These are phyloP conservation scores for Panthera tigris DNA, from an alignment of 2,113 vertebrate genomes.

Conservation along the genomic window DNA sequence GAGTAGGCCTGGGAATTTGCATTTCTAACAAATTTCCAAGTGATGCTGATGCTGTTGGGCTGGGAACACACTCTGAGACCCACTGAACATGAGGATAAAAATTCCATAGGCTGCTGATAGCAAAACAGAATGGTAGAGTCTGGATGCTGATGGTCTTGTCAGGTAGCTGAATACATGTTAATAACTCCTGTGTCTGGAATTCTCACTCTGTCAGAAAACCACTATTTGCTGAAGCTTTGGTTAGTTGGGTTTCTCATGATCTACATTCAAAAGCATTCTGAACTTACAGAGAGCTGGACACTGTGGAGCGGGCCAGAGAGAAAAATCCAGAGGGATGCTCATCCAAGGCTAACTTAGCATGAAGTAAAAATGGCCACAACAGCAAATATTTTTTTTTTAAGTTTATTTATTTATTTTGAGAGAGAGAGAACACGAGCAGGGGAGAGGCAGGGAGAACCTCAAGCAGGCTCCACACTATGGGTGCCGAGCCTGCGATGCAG, in stretches of 20 bases:
- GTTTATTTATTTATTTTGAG: no score
- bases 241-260: neutral
- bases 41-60: neutral
- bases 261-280: neutral
- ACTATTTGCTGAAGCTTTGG: neutral
- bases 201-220: conserved; percentile 3
- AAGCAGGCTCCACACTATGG: no score
- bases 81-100: neutral
- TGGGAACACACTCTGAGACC: neutral
- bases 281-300: neutral
- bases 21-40: neutral
- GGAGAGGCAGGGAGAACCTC: no score
- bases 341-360: neutral
- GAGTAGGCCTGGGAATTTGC: neutral
- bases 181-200: neutral
- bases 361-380: neutral
- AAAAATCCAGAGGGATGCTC: neutral
- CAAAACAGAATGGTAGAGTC: neutral
- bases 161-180: neutral
- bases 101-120: neutral
- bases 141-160: neutral
- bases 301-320: neutral
- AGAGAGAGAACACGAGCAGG: no score
- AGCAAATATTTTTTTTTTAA: neutral
- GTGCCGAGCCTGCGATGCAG: no score